phyloP scores from a whole-genome alignment of 2,797 vertebrate species.

The Chloroceryle inda region DNA sequence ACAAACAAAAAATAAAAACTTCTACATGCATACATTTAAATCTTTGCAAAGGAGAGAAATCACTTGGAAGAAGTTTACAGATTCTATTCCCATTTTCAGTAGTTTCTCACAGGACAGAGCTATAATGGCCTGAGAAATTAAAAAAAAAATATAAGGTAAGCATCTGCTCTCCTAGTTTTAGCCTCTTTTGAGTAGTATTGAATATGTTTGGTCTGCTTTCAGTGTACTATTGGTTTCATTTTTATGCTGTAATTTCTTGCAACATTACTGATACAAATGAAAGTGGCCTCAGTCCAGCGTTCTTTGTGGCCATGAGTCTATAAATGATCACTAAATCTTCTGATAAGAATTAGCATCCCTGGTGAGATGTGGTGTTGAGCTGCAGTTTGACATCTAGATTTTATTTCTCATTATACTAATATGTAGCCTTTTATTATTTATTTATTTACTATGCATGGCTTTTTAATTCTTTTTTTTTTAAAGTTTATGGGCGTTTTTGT shows the following conservation, averaged over 20 bases:
- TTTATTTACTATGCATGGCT: neutral
- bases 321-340: neutral
- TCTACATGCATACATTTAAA: fast-evolving
- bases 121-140: neutral
- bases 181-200: neutral
- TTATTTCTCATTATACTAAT: neutral
- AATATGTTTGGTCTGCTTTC: neutral
- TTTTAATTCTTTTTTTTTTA: neutral
- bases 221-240: neutral
- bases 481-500: neutral
- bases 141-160: neutral
- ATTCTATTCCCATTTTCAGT: neutral
- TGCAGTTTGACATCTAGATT: neutral
- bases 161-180: neutral
- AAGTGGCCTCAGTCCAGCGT: neutral
- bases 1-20: neutral
- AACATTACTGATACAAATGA: neutral
- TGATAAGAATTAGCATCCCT: neutral
- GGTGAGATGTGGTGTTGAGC: neutral
- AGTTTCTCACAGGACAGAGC: neutral
- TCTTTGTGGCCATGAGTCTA: neutral
- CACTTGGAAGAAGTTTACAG: neutral
- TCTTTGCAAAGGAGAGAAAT: neutral
- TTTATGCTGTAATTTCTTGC: neutral
- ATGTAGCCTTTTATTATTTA: neutral